Base-by-base conservation (phyloP, 1,140 invertebrate genomes). In the Drosophila tropicalis region DNA sequence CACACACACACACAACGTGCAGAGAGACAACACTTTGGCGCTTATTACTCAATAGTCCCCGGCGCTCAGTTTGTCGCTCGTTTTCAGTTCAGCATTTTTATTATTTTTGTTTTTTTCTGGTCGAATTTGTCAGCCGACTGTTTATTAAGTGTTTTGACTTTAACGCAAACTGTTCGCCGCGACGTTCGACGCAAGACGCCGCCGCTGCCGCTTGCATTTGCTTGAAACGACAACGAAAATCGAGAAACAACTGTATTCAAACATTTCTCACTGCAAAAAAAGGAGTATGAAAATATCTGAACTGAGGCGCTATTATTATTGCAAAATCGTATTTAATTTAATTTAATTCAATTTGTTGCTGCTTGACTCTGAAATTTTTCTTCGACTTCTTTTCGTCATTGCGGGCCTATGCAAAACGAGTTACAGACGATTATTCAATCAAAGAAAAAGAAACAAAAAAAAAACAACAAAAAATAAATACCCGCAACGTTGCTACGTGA, bases 71-170 rank as follows among this genome's bases (percentile, higher is more conserved):
- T 51, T 51, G 44, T 51, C 44, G 44, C 44, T 51, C 44, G 44
- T 22, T 51, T 29, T 51, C 44, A 51, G 44, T 51, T 22, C 19
- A 51, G 15, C 7, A 19, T 51, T 51, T 51, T 47, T 10, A 9
- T 51, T 51, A 36, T 81, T 80, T 87, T 51, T 51, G 32, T 81
- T 80, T 87, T 90, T 90, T 90, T 19, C 19, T 51, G 44, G 44
- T 51, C 83, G 80, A 90, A 90, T 90, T 90, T 90, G 87, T 90
- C 87, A 87, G 80, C 74, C 76, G 76, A 83, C 87, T 80, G 87
- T 90, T 90, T 90, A 90, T 90, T 90, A 90, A 90, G 83, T 86
- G 82, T 90, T 81, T 90, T 77, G 87, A 81, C 87, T 74, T 90
- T 77, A 80, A 78, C 73, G 87, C 87, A 83, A 75, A 90, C 77